Percentiles rank a stretch among this genome's conserved stretches.
phyloP scores from a whole-genome alignment of 1,140 invertebrate genomes.

The Caenorhabditis briggsae region DNA sequence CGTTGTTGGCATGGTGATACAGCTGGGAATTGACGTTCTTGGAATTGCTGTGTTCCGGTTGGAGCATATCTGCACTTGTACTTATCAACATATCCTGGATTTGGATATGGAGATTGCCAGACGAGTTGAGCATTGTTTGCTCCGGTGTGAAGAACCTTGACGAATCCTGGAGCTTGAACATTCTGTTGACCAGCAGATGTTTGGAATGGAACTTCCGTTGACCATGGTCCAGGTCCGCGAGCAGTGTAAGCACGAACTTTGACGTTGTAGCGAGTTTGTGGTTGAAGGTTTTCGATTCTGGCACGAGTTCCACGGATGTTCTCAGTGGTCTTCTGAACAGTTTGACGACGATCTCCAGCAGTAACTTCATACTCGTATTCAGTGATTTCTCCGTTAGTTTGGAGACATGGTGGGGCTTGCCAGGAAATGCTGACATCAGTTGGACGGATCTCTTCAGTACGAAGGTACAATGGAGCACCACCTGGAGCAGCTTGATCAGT shows the following conservation, averaged over 20 bases:
- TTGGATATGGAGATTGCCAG: constrained; percentile 73
- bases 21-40: constrained; percentile 75
- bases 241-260: constrained; percentile 74
- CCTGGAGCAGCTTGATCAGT: constrained; percentile 76
- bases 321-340: constrained; percentile 70
- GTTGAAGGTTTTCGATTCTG: constrained; percentile 67
- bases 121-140: constrained; percentile 74
- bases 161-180: constrained; percentile 61
- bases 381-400: constrained; percentile 76
- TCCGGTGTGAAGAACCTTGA: constrained; percentile 73
- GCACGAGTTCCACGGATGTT: constrained; percentile 73
- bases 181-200: constrained; percentile 66
- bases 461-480: constrained; percentile 72
- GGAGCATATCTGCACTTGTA: constrained; percentile 74
- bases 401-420: constrained; percentile 76
- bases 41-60: constrained; percentile 67
- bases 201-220: constrained; percentile 73
- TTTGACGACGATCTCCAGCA: constrained; percentile 69
- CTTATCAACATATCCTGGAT: constrained; percentile 74
- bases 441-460: constrained; percentile 69
- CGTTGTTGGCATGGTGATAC: constrained; percentile 74
- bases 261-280: constrained; percentile 72
- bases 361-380: constrained; percentile 77
- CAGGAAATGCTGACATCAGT: constrained; percentile 72
- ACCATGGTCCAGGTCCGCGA: constrained; percentile 76